A percentile compares a stretch with the other conserved stretches of the same genome.
phyloP scores from a whole-genome alignment of 1,140 invertebrate species.

The Anadara kagoshimensis region DNA sequence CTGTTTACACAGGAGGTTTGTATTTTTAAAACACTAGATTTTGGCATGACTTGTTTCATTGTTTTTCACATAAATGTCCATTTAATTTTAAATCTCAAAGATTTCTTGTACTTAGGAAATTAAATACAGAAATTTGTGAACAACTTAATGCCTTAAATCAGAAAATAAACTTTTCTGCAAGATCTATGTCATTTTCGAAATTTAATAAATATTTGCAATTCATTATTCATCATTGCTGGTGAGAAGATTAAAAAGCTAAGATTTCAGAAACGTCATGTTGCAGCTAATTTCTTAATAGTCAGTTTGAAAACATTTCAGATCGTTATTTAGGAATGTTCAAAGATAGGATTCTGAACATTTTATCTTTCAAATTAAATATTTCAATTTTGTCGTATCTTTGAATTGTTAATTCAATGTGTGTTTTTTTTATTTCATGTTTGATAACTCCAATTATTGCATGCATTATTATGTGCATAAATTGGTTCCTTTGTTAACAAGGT shows the following conservation, averaged over 20 bases:
- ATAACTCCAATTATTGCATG: too few relatives aligned
- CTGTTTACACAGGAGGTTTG: conserved; percentile 1
- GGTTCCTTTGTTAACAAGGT: too few relatives aligned
- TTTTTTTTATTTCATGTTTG: too few relatives aligned
- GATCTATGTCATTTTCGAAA: background rate
- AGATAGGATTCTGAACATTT: too few relatives aligned
- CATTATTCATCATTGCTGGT: conserved; percentile 1
- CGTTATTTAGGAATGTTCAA: too few relatives aligned
- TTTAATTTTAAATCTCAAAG: background rate
- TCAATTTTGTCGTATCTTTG: too few relatives aligned
- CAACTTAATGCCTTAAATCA: conserved; percentile 16
- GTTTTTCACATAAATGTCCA: conserved; percentile 17
- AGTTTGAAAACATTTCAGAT: too few relatives aligned
- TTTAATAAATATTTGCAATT: conserved; percentile 12
- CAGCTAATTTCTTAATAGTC: background rate
- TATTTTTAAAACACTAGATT: conserved; percentile 7
- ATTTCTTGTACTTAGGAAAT: background rate
- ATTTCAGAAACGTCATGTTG: background rate
- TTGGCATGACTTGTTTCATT: conserved; percentile 24
- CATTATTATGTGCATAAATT: too few relatives aligned
- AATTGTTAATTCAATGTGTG: too few relatives aligned
- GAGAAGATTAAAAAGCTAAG: background rate
- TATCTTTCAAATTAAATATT: too few relatives aligned
- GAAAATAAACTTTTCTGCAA: background rate
- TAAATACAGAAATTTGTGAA: conserved; percentile 22